Evolutionary conservation across 2,888 invertebrate species (phyloP), one percentile per base, ranked within the genome.

Genomic region (Ormyrus thymus): DNA sequence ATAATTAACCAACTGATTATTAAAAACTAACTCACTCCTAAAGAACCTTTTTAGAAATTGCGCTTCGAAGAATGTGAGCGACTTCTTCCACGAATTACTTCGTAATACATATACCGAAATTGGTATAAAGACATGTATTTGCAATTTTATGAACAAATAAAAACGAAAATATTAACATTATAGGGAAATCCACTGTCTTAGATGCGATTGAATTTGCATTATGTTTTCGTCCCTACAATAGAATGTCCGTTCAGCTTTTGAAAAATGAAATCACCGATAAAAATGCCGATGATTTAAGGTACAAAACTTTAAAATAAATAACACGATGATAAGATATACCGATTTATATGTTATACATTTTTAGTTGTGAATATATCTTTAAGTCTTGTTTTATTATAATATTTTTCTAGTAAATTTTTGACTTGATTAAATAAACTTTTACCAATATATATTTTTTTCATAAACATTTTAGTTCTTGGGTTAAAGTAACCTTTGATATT

Each of bases 171-270:
- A 7, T 48, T 62, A 46, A 46, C 5, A 29, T 76, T 91, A 51
- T 87, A 97, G 98, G 98, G 5, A 99, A 99, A 91, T 98, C 98
- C 0, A 98, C 99, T 90, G 96, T 99, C 89, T 98, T 99, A 98
- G 98, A 99, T 88, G 99, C 99, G 59, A 97, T 99, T 81, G 97
- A 98, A 92, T 99, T 99, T 92, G 99, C 98, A 70, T 77, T 73
- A 46, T 79, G 76, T 29, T 74, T 79, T 53, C 70, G 70, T 0
- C 7, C 13, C n/a, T 79, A 68, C n/a, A n/a, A 48, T 51, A 78
- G 62, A 29, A 79, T 53, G 13, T 68, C 74, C 0, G n/a, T 61
- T 43, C n/a, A 72, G n/a, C 0, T 5, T 64, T 29, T 80, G 1
- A 50, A 68, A 46, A 13, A 76, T 10, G 10, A 29, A 6, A 11